phyloP scores from a whole-genome alignment of 2,797 vertebrate species.

The Mormyrus hasselquistii region DNA sequence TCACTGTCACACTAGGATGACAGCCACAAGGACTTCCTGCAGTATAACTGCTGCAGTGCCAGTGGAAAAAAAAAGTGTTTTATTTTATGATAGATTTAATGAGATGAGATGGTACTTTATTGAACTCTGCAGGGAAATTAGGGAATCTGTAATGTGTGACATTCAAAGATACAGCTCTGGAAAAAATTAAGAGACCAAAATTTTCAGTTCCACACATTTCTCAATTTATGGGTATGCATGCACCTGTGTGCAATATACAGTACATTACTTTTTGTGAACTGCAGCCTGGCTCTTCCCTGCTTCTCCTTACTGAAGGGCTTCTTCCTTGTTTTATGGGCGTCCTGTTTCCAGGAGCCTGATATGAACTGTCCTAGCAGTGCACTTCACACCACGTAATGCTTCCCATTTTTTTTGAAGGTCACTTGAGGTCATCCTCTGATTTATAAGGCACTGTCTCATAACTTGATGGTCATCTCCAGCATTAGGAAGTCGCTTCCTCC shows the following conservation, averaged over 20 bases:
- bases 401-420: neutral
- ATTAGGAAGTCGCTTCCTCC: neutral
- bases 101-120: neutral
- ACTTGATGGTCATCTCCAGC: neutral
- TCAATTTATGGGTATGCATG: neutral
- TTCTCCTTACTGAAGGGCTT: neutral
- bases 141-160: neutral
- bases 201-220: neutral
- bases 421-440: neutral
- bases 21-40: neutral
- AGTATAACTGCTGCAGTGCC: neutral
- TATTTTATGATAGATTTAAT: neutral
- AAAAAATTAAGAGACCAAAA: neutral
- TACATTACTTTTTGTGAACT: neutral
- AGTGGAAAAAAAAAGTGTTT: neutral
- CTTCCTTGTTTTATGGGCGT: neutral
- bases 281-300: neutral
- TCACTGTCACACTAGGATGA: neutral
- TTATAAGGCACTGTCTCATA: neutral
- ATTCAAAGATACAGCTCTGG: neutral
- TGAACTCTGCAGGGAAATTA: neutral
- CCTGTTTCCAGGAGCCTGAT: neutral
- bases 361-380: neutral
- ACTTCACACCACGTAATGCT: neutral
- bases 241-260: neutral